These are phyloP conservation scores for Phyllostomus hastatus DNA, from an alignment of 2,113 vertebrate species.

Conservation along the genomic window DNA sequence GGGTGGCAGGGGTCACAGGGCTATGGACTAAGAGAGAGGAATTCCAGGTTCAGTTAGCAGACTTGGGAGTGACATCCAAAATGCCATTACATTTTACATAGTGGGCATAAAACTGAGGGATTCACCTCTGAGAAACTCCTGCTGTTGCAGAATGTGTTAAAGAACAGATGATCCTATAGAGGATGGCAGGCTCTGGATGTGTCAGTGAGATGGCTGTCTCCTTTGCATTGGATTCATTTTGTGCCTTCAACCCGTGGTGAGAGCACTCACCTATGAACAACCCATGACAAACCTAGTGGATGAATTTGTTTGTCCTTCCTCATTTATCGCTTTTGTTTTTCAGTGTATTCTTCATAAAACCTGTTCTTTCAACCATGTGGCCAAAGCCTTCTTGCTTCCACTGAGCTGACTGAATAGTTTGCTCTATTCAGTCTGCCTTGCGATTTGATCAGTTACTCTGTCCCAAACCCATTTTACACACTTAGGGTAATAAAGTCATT, in stretches of 20 bases:
- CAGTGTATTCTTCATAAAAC: not conserved
- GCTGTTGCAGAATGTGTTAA: not conserved
- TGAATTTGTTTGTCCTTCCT: not conserved
- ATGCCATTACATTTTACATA: not conserved
- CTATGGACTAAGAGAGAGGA: not conserved
- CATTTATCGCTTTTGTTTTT: not conserved
- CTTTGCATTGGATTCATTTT: not conserved
- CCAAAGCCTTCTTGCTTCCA: not conserved
- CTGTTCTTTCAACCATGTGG: not conserved
- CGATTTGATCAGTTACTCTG: not conserved
- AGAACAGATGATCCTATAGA: not conserved
- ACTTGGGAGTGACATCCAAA: not conserved
- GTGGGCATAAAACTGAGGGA: not conserved
- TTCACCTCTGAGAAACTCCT: not conserved
- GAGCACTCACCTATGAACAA: not conserved
- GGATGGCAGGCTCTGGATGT: not conserved
- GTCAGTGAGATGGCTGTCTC: not conserved
- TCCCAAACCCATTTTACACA: not conserved
- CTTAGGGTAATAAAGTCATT: not conserved
- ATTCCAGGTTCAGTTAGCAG: not conserved
- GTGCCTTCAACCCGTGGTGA: not conserved
- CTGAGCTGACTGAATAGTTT: not conserved
- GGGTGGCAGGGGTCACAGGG: accelerated
- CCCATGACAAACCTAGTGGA: not conserved
- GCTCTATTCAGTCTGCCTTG: not conserved